Evolutionary conservation across 2,888 invertebrate genomes (phyloP).

Genomic region (Drepanosiphum platanoidis): DNA sequence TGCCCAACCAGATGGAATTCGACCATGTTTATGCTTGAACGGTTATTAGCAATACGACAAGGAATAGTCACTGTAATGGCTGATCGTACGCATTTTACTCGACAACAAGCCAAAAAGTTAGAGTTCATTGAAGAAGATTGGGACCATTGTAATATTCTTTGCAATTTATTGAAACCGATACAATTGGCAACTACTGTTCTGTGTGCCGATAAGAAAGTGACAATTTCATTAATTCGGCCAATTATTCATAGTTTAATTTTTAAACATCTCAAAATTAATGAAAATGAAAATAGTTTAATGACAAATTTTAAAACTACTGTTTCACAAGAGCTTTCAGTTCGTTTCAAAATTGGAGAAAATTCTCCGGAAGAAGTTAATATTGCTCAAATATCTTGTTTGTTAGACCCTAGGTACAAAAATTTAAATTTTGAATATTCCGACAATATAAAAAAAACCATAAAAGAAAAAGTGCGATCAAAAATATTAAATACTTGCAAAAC

Average conservation of each 20-base stretch:
- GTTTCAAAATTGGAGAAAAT: conserved; percentile 25
- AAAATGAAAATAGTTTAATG: conserved; percentile 31
- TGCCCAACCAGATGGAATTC: conserved; percentile 34
- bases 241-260: conserved; percentile 29
- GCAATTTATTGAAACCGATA: conserved; percentile 34
- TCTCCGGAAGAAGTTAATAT: conserved; percentile 27
- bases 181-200: conserved; percentile 31
- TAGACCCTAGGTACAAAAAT: conserved; percentile 30
- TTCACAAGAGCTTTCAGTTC: conserved; percentile 26
- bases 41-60: conserved; percentile 30
- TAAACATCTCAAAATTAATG: conserved; percentile 34
- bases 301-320: conserved; percentile 32
- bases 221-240: conserved; percentile 34
- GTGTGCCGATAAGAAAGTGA: conserved; percentile 32
- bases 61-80: conserved; percentile 34
- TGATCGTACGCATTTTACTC: conserved; percentile 23
- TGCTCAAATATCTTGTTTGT: conserved; percentile 37
- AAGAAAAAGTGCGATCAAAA: conserved; percentile 30
- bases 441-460: conserved; percentile 18
- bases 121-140: conserved; percentile 26
- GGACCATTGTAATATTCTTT: conserved; percentile 30
- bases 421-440: conserved; percentile 28
- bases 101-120: conserved; percentile 21
- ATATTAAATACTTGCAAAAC: too few relatives aligned
- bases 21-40: conserved; percentile 43